phyloP scores from a whole-genome alignment of 1,140 invertebrate genomes.

The Sminthurinus signatus region DNA sequence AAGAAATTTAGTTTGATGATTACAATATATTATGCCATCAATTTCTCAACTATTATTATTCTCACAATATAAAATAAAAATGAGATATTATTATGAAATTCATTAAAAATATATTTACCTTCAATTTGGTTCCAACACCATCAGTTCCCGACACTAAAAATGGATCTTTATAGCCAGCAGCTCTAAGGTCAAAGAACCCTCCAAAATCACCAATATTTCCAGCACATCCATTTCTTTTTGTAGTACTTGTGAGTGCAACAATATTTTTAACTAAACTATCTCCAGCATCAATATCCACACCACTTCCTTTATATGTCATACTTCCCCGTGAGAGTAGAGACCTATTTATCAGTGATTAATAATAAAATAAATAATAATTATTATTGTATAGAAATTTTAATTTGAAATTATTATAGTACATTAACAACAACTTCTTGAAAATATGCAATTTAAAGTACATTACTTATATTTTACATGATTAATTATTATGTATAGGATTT shows the following conservation, averaged over 20 bases:
- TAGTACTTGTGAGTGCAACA: slow-evolving; percentile 64
- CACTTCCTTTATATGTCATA: slow-evolving; percentile 84
- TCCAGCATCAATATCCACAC: slow-evolving; percentile 89
- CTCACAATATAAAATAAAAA: no score
- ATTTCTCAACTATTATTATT: no score
- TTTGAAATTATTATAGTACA: background rate
- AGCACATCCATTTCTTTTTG: slow-evolving; percentile 63
- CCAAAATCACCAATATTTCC: slow-evolving; percentile 87
- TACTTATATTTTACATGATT: no score
- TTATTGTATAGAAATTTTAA: background rate
- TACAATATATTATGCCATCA: no score
- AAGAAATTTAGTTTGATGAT: no score
- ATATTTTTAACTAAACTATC: slow-evolving; percentile 77
- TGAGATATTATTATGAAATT: no score
- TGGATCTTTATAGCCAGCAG: slow-evolving; percentile 65
- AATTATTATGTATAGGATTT: no score
- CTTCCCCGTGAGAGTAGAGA: slow-evolving; percentile 47
- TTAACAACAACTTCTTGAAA: no score
- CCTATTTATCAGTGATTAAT: slow-evolving; percentile 39
- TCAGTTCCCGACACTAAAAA: slow-evolving; percentile 90
- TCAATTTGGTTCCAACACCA: slow-evolving; percentile 93
- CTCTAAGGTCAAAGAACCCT: slow-evolving; percentile 75
- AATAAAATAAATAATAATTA: slow-evolving; percentile 1
- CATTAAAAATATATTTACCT: no score
- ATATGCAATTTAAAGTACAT: no score